Evolutionary conservation across 1,140 invertebrate genomes (phyloP).

Genomic region (Drosophila kikkawai): DNA sequence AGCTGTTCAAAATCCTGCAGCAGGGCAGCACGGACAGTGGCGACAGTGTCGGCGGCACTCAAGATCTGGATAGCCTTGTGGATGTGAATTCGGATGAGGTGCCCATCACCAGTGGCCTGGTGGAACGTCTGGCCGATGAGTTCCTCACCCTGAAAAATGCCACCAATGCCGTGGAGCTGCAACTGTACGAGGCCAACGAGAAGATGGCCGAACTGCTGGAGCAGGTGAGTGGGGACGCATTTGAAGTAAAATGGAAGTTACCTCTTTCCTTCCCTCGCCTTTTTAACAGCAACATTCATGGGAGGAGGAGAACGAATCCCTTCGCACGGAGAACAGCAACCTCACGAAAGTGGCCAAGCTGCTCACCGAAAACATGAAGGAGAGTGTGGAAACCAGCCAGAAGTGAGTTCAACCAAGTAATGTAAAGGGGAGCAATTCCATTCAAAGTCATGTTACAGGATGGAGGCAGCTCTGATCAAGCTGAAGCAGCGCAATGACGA

Average conservation of each 20-base stretch:
- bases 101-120: slow-evolving; percentile 60
- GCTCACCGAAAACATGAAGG: slow-evolving; percentile 84
- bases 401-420: slow-evolving; percentile 36
- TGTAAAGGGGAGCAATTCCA: background rate
- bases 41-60: slow-evolving; percentile 21
- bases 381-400: slow-evolving; percentile 78
- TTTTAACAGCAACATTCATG: slow-evolving; percentile 67
- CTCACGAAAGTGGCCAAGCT: slow-evolving; percentile 81
- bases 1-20: slow-evolving; percentile 76
- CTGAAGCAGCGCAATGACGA: slow-evolving; percentile 84
- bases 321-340: slow-evolving; percentile 79
- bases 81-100: slow-evolving; percentile 55
- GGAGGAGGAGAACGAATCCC: slow-evolving; percentile 80
- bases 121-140: slow-evolving; percentile 76
- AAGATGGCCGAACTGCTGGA: slow-evolving; percentile 83
- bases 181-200: slow-evolving; percentile 84
- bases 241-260: background rate
- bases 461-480: slow-evolving; percentile 81
- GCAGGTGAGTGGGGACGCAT: slow-evolving; percentile 44
- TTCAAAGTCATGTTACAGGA: slow-evolving; percentile 43
- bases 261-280: background rate
- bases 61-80: slow-evolving; percentile 77
- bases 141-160: slow-evolving; percentile 73
- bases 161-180: slow-evolving; percentile 76
- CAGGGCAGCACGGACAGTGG: slow-evolving; percentile 59